A percentile compares a stretch with the other conserved stretches of the same genome.
Conservation (phyloP, 2,797 vertebrate species). For the Amazona finschi region DNA sequence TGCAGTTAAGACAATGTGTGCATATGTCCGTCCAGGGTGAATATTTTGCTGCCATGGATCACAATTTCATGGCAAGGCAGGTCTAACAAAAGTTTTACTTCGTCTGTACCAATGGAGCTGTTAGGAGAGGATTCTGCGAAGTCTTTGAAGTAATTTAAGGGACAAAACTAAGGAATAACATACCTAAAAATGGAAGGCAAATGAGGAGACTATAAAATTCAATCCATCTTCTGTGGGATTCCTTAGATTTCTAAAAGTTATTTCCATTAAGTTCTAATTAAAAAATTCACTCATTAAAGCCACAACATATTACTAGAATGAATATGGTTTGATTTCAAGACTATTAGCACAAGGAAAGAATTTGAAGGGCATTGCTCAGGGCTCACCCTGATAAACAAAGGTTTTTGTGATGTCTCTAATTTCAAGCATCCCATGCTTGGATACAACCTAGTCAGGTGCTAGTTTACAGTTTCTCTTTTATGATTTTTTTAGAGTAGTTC, state of each 20-base stretch:
- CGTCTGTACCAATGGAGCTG: neutral
- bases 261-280: neutral
- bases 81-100: neutral
- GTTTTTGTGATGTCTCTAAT: neutral
- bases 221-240: neutral
- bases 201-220: neutral
- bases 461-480: neutral
- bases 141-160: neutral
- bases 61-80: neutral
- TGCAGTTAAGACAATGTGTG: neutral
- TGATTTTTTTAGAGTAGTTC: conserved; percentile 3
- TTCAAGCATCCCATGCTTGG: neutral
- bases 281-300: neutral
- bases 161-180: neutral
- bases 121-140: neutral
- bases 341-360: neutral
- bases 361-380: neutral
- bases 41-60: neutral
- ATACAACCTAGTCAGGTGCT: neutral
- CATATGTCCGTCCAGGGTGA: neutral
- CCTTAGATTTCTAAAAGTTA: neutral
- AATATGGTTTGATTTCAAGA: neutral
- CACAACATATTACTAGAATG: neutral
- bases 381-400: neutral
- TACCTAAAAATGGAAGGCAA: neutral